Base-by-base conservation (phyloP, 2,797 vertebrate species). In the Podarcis lilfordi region DNA sequence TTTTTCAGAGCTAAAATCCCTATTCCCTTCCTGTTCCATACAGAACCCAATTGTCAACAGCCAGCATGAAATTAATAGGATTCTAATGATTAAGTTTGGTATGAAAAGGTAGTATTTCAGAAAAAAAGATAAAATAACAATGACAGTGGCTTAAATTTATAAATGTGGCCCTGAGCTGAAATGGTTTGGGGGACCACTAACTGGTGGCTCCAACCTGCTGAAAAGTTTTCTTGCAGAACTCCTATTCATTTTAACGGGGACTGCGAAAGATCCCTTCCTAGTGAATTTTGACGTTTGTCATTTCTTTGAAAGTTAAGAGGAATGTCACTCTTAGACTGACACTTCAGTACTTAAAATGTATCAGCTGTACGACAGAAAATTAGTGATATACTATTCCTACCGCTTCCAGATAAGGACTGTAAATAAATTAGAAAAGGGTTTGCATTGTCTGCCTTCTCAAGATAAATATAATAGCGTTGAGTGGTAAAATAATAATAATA, bases 291-390 rank as follows among this genome's bases (percentile, higher is more conserved):
- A 37, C 59, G 21, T 77, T 88, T 75, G 23, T 79, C 92, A 89
- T 88, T 91, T 89, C 66, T 92, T 76, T 86, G 66, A 92, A 84
- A 80, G 91, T 29, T 87, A 80, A 88, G 92, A 94, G 91, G 1
- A 2, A 95, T 71, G 87, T 95, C 74, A 81, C 77, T 40, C 10
- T 6, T 71, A 84, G n/a, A 79, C 40, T 91, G 61, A 64, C 90
- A 21, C n/a, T 80, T 27, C 85, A 91, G 79, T 88, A 80, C 69
- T 90, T 91, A 90, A 76, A 92, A 89, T 75, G 1, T 35, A 84
- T 29, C 1, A 1, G 86, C 66, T 66, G 15, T 66, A 80, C 43
- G 86, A 66, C n/a, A 90, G 76, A 80, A 29, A 21, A 32, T 85
- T 78, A 64, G 68, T 91, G 37, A 88, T 81, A 90, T 82, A 88